Percentiles rank a stretch among this genome's conserved stretches.
These are phyloP conservation scores for Umimayanthus kanabou DNA, from an alignment of 92 coral and sea anemone genomes.

Conservation along the genomic window DNA sequence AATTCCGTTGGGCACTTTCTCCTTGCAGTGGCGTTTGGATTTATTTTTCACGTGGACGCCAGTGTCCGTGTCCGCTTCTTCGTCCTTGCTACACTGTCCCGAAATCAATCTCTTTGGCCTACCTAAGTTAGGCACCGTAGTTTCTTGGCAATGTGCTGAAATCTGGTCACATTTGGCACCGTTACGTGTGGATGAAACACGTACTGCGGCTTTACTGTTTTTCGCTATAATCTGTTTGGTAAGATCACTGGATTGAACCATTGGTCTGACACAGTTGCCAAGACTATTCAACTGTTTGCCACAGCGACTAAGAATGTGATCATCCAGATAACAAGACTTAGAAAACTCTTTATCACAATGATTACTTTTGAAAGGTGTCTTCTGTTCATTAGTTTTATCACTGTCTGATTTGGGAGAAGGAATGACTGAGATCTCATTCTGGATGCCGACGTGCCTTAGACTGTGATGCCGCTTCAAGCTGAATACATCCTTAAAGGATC, in stretches of 20 bases:
- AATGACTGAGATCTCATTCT: background rate
- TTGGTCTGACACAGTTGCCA: background rate
- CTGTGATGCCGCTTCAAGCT: background rate
- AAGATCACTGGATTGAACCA: background rate
- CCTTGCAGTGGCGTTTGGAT: background rate
- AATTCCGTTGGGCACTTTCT: background rate
- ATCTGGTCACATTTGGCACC: background rate
- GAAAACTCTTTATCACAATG: slow-evolving; percentile 26
- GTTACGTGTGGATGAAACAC: too few species aligned
- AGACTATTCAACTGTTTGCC: background rate
- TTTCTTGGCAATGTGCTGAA: background rate
- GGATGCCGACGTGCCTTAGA: background rate
- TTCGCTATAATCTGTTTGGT: background rate
- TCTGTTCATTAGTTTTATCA: background rate
- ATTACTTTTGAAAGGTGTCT: background rate
- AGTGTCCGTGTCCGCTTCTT: background rate
- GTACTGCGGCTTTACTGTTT: too few species aligned
- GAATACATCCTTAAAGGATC: background rate
- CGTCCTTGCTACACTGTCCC: background rate
- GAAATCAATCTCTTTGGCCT: background rate
- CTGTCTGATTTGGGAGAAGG: background rate
- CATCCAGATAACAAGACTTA: background rate
- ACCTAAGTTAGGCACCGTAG: background rate
- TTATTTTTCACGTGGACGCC: background rate
- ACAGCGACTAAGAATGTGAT: slow-evolving; percentile 7